A percentile compares a stretch with the other conserved stretches of the same genome.
These are phyloP conservation scores for Origma solitaria DNA, from an alignment of 2,113 vertebrate genomes.

Conservation along the genomic window DNA sequence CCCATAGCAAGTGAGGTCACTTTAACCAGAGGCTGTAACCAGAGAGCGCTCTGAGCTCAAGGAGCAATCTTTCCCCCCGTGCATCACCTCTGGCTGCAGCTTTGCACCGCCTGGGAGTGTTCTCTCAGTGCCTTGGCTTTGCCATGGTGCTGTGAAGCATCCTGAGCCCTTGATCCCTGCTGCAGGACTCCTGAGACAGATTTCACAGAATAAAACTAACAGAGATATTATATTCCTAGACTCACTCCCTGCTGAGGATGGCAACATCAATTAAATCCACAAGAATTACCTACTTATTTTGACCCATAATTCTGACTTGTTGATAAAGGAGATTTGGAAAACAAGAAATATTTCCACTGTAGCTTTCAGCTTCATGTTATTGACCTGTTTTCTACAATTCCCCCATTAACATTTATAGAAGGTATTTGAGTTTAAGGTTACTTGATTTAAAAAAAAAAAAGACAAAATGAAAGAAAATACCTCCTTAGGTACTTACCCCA, in stretches of 20 bases:
- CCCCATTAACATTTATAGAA: neutral
- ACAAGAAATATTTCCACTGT: neutral
- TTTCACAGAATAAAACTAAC: neutral
- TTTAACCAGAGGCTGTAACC: conserved; percentile 39
- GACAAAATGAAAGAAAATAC: neutral
- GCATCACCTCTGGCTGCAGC: conserved; percentile 44
- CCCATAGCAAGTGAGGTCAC: conserved; percentile 49
- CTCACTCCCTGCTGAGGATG: neutral
- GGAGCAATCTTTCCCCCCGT: conserved; percentile 37
- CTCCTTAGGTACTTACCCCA: neutral
- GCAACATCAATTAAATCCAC: neutral
- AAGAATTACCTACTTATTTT: neutral
- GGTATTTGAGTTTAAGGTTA: neutral
- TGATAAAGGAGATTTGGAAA: neutral
- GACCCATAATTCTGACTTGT: neutral
- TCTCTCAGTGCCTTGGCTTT: neutral
- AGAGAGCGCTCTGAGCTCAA: conserved; percentile 36
- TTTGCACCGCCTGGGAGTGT: neutral
- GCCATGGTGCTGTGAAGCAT: neutral
- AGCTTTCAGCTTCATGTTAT: neutral
- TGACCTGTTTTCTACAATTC: neutral
- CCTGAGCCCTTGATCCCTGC: neutral
- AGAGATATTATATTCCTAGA: neutral
- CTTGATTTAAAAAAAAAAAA: neutral
- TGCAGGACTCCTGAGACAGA: fast-evolving